Base-by-base conservation (phyloP, 2,888 invertebrate species). In the Drosophila affinis region DNA sequence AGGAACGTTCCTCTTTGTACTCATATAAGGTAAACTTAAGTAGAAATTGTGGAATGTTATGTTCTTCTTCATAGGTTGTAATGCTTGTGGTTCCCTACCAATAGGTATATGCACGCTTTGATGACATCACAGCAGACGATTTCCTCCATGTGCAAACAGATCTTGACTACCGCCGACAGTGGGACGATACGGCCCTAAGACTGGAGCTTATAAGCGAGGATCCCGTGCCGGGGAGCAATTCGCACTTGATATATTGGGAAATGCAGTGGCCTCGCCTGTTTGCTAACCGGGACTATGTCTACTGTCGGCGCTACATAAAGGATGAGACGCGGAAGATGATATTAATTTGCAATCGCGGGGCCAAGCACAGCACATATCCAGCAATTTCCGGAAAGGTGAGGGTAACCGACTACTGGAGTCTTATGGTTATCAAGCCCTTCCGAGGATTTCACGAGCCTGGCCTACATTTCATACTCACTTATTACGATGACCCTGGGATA, bases 201-300 rank as follows among this genome's bases (percentile, higher is more conserved):
- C 92, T 97, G 44, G 93, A 95, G 58, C 93, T 97, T 6, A 94
- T 97, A 9, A 96, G 97, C 79, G 92, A 93, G 6, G 94, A 95
- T 89, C 94, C 94, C 0, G 87, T 91, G 57, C 93, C 93, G 0
- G 87, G 93, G 1, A 90, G 92, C 0, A 94, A 95, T 76, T 95
- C 96, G 83, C 95, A 96, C 72, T 93, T 97, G 46, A 93, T 97
- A 64, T 97, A 97, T 85, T 97, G 97, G 97, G 97, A 97, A 92
- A 96, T 97, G 93, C 93, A 95, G 63, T 97, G 97, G 97, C 97
- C 97, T 77, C 94, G 94, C 85, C 92, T 97, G 76, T 97, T 97
- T 91, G 94, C 96, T 6, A 97, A 97, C 90, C 94, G 97, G 69
- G 97, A 97, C 91, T 97, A 97, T 90, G 96, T 97, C 0, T 97